Percentiles rank a stretch among this genome's conserved stretches.
These are phyloP conservation scores for Lithophane ornitopus DNA, from an alignment of 2,888 invertebrate genomes.

Conservation along the genomic window DNA sequence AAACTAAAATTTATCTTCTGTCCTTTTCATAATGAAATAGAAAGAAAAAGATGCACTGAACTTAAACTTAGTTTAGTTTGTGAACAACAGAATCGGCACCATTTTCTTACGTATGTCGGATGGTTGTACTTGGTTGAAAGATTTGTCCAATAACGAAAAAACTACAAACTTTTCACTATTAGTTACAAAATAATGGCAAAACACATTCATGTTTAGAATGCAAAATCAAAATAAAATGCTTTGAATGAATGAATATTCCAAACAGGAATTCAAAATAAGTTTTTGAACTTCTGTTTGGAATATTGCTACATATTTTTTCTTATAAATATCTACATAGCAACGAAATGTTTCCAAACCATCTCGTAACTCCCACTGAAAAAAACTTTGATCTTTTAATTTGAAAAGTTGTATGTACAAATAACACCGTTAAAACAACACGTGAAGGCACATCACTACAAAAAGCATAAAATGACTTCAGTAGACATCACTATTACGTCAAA, in stretches of 20 bases:
- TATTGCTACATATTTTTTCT: too few relatives aligned
- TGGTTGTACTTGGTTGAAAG: not conserved
- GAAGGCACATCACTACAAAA: constrained; percentile 43
- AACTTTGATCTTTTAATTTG: not conserved
- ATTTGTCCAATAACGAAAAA: not conserved
- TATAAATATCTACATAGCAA: too few relatives aligned
- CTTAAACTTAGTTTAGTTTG: too few relatives aligned
- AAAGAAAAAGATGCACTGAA: too few relatives aligned
- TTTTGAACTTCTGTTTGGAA: not conserved
- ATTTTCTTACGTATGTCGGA: too few relatives aligned
- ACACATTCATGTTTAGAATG: not conserved
- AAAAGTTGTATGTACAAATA: not conserved
- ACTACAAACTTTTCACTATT: not conserved
- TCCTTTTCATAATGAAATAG: too few relatives aligned
- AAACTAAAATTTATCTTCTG: too few relatives aligned
- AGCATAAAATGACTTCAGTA: constrained; percentile 1
- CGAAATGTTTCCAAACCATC: not conserved
- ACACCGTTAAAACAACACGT: constrained; percentile 2
- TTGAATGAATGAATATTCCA: not conserved
- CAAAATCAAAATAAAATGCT: not conserved
- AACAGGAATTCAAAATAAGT: not conserved
- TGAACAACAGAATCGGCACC: too few relatives aligned
- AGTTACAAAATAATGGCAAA: not conserved
- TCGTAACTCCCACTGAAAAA: not conserved
- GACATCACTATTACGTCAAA: constrained; percentile 76